Base-by-base conservation (phyloP, 2,797 vertebrate species). In the Gymnoscopelus microlampas region DNA sequence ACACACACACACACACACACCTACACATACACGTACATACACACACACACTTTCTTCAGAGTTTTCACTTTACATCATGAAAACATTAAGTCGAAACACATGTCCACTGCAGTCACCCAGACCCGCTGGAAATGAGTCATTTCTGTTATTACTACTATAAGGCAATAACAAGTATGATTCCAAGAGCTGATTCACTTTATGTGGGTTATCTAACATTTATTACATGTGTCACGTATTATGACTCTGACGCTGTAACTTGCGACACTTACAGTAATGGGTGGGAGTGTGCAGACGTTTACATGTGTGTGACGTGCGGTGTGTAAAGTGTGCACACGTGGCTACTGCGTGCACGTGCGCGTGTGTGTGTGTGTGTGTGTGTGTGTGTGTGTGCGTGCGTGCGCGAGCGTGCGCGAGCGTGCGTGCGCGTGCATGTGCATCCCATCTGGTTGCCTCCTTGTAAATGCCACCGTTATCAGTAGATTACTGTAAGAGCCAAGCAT, bases 101-200 rank as follows among this genome's bases (percentile, higher is more conserved):
- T 10, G 47, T 60, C 51, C 29, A 58, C 32, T 44, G 50, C 29
- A 35, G 3, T 63, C 59, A 60, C 56, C 48, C 53, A 71, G 60
- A 55, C 68, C 58, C 63, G 13, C 0, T 64, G 47, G 50, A 64
- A 15, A 54, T 87, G 81, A 86, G n/a, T 87, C 73, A 77, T 32
- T 15, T 48, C 13, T 35, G 61, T 60, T 74, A 4, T 66, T 56
- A 29, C 75, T 50, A 49, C 58, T 53, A 53, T 79, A 56, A 85
- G 84, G 82, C 69, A 84, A 82, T 57, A 68, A 3, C 23, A 44
- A 53, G 57, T 53, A 32, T 63, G 50, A 69, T 70, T 84, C 63
- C 0, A 70, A 56, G 62, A 68, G 48, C 19, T 71, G 32, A 63
- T 66, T 75, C 12, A 68, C 13, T 54, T 14, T 54, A 60, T 3